Conservation (phyloP, 2,888 invertebrate genomes). For the Nephrotoma guestfalica region DNA sequence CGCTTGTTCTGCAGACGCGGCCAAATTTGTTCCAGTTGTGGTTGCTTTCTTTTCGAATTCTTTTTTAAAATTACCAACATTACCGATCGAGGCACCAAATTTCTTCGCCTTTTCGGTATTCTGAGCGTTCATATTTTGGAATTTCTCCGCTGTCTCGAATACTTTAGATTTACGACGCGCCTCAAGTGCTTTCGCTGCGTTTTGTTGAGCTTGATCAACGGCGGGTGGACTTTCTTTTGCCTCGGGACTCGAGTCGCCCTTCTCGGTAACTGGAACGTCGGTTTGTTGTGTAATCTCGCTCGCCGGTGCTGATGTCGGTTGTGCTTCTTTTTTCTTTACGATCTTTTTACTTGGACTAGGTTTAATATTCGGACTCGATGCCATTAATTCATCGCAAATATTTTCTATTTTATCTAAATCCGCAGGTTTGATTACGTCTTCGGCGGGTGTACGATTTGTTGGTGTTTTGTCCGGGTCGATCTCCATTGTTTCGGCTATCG, state of each 20-base stretch:
- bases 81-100: constrained; percentile 64
- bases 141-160: constrained; percentile 54
- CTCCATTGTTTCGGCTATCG: constrained; percentile 15
- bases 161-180: constrained; percentile 52
- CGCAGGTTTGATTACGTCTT: constrained; percentile 13
- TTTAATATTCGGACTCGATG: background rate
- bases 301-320: constrained; percentile 25
- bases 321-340: constrained; percentile 15
- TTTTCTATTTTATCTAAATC: constrained; percentile 23
- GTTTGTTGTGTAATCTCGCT: background rate
- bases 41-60: constrained; percentile 72
- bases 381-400: constrained; percentile 23
- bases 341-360: constrained; percentile 7
- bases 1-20: constrained; percentile 11
- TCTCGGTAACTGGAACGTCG: background rate
- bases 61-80: constrained; percentile 74
- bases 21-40: constrained; percentile 30
- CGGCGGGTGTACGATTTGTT: constrained; percentile 17
- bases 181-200: constrained; percentile 28
- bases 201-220: constrained; percentile 15
- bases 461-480: constrained; percentile 10
- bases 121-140: constrained; percentile 38
- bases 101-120: constrained; percentile 54
- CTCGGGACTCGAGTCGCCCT: background rate
- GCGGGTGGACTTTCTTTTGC: constrained; percentile 10